phyloP scores from a whole-genome alignment of 1,140 invertebrate genomes.

The Zophobas morio region DNA sequence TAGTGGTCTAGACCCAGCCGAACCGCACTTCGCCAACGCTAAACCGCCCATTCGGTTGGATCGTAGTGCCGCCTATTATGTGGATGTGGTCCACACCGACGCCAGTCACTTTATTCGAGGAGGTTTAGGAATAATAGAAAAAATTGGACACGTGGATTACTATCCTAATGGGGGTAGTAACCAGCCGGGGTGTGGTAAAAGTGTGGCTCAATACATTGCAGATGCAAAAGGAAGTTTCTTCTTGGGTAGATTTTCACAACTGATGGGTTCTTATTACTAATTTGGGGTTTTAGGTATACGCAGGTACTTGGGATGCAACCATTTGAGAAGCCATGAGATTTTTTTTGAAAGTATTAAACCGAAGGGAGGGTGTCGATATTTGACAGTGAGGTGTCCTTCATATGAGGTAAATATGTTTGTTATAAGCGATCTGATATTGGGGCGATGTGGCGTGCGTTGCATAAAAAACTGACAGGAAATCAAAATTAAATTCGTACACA shows the following conservation, averaged over 20 bases:
- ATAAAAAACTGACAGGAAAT: no score
- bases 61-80: slow-evolving; percentile 86
- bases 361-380: slow-evolving; percentile 76
- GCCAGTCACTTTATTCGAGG: slow-evolving; percentile 85
- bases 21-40: slow-evolving; percentile 91
- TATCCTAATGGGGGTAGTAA: slow-evolving; percentile 90
- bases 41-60: slow-evolving; percentile 87
- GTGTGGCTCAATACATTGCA: slow-evolving; percentile 78
- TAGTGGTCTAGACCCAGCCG: slow-evolving; percentile 90
- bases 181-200: slow-evolving; percentile 88
- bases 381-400: slow-evolving; percentile 83
- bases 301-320: slow-evolving; percentile 87
- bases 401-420: slow-evolving; percentile 73
- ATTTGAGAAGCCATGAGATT: slow-evolving; percentile 86
- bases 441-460: no score
- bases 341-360: slow-evolving; percentile 89
- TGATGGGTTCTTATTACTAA: neutral
- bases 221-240: slow-evolving; percentile 77
- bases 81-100: slow-evolving; percentile 92
- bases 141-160: slow-evolving; percentile 90
- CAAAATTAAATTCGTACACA: no score
- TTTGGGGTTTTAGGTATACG: slow-evolving; percentile 72
- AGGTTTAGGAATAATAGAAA: slow-evolving; percentile 85
- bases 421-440: slow-evolving; percentile 14
- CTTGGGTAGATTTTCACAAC: slow-evolving; percentile 66